phyloP scores from a whole-genome alignment of 1,140 invertebrate genomes.

The Drosophila pandora region DNA sequence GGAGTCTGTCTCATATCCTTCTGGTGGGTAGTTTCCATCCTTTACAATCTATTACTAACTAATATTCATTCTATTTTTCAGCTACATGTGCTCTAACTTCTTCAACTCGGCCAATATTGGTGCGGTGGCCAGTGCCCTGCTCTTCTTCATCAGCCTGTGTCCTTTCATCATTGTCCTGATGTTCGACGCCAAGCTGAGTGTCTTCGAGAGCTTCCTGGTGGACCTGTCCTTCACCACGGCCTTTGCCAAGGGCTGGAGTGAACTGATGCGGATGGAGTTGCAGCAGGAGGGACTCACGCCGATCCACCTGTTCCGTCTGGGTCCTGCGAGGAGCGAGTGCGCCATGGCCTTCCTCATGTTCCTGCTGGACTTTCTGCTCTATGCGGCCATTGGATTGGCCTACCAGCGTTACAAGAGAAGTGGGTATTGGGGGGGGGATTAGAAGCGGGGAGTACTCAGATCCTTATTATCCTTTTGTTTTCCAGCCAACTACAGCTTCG shows the following conservation, averaged over 20 bases:
- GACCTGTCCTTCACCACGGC: slow-evolving; percentile 85
- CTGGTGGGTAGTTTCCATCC: slow-evolving; percentile 84
- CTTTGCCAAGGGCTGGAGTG: slow-evolving; percentile 87
- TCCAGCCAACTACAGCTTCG: slow-evolving; percentile 71
- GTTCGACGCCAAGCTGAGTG: slow-evolving; percentile 86
- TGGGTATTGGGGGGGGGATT: slow-evolving; percentile 26
- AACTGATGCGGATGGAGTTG: slow-evolving; percentile 86
- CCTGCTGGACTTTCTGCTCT: slow-evolving; percentile 84
- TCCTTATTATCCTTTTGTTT: background rate
- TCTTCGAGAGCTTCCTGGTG: slow-evolving; percentile 85
- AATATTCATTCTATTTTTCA: slow-evolving; percentile 48
- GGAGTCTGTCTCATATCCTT: slow-evolving; percentile 86
- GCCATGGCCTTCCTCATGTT: slow-evolving; percentile 83
- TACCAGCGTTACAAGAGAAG: slow-evolving; percentile 68
- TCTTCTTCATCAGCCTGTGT: slow-evolving; percentile 87
- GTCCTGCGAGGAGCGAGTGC: slow-evolving; percentile 65
- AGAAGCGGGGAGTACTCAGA: too few relatives aligned
- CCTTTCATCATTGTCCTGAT: slow-evolving; percentile 88
- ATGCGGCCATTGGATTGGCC: slow-evolving; percentile 84
- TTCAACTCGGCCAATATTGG: slow-evolving; percentile 87
- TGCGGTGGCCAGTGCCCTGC: slow-evolving; percentile 86
- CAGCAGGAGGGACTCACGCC: slow-evolving; percentile 84
- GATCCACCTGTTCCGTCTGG: slow-evolving; percentile 79
- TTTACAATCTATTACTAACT: background rate
- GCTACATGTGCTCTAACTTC: slow-evolving; percentile 88